Conservation (phyloP, 2,888 invertebrate species). For the Ischnura elegans region DNA sequence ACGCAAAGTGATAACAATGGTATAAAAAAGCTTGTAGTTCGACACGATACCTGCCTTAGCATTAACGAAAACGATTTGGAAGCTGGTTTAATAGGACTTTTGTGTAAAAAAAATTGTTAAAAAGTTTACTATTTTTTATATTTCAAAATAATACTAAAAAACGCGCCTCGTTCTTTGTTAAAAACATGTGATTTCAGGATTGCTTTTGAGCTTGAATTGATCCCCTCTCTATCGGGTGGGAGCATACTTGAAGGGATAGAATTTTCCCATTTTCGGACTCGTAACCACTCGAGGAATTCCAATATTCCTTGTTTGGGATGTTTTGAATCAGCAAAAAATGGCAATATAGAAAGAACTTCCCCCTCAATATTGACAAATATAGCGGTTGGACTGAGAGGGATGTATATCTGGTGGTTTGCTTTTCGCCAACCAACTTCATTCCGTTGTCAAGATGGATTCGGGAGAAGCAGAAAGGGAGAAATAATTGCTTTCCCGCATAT, state of each 20-base stretch:
- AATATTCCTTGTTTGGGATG: not conserved
- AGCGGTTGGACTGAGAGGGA: not conserved
- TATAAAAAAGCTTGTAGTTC: too few relatives aligned
- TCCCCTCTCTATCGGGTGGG: not conserved
- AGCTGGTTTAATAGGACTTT: too few relatives aligned
- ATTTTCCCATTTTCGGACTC: not conserved
- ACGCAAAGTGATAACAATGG: too few relatives aligned
- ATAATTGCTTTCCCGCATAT: constrained; percentile 8
- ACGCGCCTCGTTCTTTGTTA: too few relatives aligned
- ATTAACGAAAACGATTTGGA: too few relatives aligned
- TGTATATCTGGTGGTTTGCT: constrained; percentile 1
- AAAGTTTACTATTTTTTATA: too few relatives aligned
- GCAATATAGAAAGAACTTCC: not conserved
- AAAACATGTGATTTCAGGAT: too few relatives aligned
- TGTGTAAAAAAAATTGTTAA: too few relatives aligned
- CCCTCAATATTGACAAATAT: not conserved
- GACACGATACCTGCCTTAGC: too few relatives aligned
- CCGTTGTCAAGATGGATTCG: not conserved
- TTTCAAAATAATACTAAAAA: too few relatives aligned
- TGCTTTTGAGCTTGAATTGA: not conserved
- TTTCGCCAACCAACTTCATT: not conserved
- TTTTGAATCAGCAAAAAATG: not conserved
- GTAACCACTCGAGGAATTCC: not conserved
- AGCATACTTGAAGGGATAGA: not conserved
- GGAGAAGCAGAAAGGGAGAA: not conserved